Evolutionary conservation across 2,888 invertebrate species (phyloP).

Genomic region (Pegoplata infirma): DNA sequence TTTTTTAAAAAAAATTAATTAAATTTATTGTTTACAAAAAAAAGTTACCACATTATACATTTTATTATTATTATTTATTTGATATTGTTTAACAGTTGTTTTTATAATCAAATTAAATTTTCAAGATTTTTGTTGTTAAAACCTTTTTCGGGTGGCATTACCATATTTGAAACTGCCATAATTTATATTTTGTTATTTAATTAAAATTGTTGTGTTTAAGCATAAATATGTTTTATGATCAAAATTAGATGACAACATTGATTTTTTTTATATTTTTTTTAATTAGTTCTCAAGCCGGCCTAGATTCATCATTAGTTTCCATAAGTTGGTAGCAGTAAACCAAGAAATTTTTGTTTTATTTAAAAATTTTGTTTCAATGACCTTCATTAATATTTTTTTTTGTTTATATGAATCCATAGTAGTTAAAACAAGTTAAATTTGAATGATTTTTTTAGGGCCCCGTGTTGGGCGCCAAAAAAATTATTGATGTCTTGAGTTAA

Average conservation of each 20-base stretch:
- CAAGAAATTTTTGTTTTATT: not conserved
- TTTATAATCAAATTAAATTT: not conserved
- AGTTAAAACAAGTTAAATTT: no score
- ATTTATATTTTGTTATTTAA: not conserved
- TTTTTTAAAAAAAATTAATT: not conserved
- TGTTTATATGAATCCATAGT: no score
- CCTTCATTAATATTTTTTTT: no score
- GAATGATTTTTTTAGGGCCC: no score
- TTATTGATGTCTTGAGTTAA: no score
- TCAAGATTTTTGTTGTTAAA: not conserved
- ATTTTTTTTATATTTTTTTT: not conserved
- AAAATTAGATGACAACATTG: constrained; percentile 7
- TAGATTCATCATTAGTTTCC: not conserved
- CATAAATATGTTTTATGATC: not conserved
- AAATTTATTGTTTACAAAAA: not conserved
- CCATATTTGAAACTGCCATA: not conserved
- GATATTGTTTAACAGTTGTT: not conserved
- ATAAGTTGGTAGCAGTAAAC: not conserved
- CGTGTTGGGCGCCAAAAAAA: no score
- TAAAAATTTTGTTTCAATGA: not conserved
- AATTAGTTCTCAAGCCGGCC: no score
- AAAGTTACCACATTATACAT: constrained; percentile 20
- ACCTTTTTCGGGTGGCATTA: no score
- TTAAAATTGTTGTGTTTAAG: not conserved
- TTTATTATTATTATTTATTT: not conserved